Conservation (phyloP, 2,113 vertebrate species). For the Mystacornis crossleyi region DNA sequence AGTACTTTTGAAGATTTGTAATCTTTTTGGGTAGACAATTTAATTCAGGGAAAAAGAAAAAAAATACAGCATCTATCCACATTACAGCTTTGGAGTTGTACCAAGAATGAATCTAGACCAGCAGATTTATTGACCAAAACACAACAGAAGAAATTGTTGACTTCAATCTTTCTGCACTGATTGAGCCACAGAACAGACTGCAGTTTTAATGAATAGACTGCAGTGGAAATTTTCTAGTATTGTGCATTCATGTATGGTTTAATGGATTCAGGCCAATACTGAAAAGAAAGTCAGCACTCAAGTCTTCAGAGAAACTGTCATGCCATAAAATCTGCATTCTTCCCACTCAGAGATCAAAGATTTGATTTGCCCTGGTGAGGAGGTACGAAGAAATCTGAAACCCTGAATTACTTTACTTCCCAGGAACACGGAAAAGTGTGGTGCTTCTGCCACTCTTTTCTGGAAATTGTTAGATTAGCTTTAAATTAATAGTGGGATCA, state of each 20-base stretch:
- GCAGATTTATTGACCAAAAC: conserved; percentile 42
- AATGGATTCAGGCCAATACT: conserved; percentile 11
- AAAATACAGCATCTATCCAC: background rate
- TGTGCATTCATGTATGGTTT: background rate
- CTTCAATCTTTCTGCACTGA: background rate
- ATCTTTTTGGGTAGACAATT: background rate
- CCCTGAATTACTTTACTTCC: background rate
- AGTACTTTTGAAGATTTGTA: background rate
- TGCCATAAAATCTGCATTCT: background rate
- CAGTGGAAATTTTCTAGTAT: background rate
- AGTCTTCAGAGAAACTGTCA: background rate
- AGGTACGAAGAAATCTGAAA: background rate
- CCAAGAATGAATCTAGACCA: background rate
- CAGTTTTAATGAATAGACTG: background rate
- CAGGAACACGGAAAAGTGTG: background rate
- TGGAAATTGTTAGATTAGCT: background rate
- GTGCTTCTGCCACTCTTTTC: background rate
- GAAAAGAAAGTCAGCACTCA: conserved; percentile 10
- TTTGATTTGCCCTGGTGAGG: background rate
- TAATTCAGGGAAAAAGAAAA: background rate
- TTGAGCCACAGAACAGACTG: background rate
- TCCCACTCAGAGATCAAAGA: background rate
- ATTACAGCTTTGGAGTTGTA: background rate
- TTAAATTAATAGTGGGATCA: background rate
- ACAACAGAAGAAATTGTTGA: conserved; percentile 12